Conservation (phyloP, 1,140 invertebrate species). For the Matsumurasca onukii region DNA sequence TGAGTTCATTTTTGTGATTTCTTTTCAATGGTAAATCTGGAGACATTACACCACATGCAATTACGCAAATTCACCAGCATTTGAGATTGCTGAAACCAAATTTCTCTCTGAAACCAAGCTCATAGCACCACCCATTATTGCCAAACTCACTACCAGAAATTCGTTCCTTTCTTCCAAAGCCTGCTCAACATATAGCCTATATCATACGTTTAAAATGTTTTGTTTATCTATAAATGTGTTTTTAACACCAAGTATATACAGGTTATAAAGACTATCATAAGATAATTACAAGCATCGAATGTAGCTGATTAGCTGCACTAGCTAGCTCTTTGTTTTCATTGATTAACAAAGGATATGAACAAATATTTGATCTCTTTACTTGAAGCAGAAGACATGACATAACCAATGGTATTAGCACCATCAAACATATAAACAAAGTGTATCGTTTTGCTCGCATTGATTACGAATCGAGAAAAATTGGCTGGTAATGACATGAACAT, state of each 20-base stretch:
- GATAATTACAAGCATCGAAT: constrained; percentile 26
- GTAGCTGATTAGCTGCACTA: constrained; percentile 31
- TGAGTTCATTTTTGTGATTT: constrained; percentile 30
- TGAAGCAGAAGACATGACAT: constrained; percentile 30
- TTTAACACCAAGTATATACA: constrained; percentile 27
- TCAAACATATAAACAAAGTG: constrained; percentile 23
- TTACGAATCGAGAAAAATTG: constrained; percentile 30
- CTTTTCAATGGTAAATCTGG: constrained; percentile 29
- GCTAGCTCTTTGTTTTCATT: constrained; percentile 27
- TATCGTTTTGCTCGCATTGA: constrained; percentile 30
- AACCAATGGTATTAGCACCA: constrained; percentile 28
- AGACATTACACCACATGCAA: constrained; percentile 29
- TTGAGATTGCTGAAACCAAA: constrained; percentile 29
- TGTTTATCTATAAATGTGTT: constrained; percentile 29
- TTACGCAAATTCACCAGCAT: constrained; percentile 28
- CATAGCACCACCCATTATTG: constrained; percentile 31
- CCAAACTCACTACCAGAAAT: constrained; percentile 29
- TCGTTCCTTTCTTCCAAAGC: constrained; percentile 27
- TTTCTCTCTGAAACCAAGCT: constrained; percentile 29
- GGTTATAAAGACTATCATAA: constrained; percentile 28
- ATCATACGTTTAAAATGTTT: constrained; percentile 31
- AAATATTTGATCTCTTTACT: constrained; percentile 30
- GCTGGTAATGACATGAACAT: constrained; percentile 23
- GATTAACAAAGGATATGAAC: constrained; percentile 28
- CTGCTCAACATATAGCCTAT: constrained; percentile 28